These are phyloP conservation scores for Bombus consobrinus DNA, from an alignment of 1,140 invertebrate species.

Conservation along the genomic window DNA sequence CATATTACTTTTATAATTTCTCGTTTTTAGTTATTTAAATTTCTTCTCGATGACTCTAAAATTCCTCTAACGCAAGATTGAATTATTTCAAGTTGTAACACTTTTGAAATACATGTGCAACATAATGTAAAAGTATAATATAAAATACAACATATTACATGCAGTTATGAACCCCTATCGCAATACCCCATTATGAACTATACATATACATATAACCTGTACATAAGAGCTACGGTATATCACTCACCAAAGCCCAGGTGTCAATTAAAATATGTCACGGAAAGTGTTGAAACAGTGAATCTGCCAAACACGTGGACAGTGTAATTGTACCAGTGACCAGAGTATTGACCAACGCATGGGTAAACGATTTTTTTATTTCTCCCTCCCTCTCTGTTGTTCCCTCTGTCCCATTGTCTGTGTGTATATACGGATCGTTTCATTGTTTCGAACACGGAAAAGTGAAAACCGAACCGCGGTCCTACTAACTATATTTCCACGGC, in stretches of 20 bases:
- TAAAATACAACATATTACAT: too few species aligned
- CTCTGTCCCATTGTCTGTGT: neutral
- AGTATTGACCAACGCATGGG: slow-evolving; percentile 6
- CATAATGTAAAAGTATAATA: too few species aligned
- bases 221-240: neutral
- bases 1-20: too few species aligned
- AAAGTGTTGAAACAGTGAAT: slow-evolving; percentile 65
- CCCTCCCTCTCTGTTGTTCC: too few species aligned
- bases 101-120: too few species aligned
- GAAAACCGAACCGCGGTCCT: slow-evolving; percentile 2
- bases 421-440: neutral
- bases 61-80: too few species aligned
- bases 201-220: too few species aligned
- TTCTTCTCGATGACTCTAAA: too few species aligned
- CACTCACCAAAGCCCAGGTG: slow-evolving; percentile 35
- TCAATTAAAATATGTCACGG: slow-evolving; percentile 65
- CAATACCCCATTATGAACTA: too few species aligned
- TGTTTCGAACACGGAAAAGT: slow-evolving; percentile 34
- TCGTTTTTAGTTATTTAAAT: too few species aligned
- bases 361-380: slow-evolving; percentile 16
- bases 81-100: too few species aligned
- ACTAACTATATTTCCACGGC: slow-evolving; percentile 19
- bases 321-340: neutral
- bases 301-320: slow-evolving; percentile 47
- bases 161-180: too few species aligned